Evolutionary conservation across 1,140 invertebrate genomes (phyloP).

Genomic region (Drosophila tristis): DNA sequence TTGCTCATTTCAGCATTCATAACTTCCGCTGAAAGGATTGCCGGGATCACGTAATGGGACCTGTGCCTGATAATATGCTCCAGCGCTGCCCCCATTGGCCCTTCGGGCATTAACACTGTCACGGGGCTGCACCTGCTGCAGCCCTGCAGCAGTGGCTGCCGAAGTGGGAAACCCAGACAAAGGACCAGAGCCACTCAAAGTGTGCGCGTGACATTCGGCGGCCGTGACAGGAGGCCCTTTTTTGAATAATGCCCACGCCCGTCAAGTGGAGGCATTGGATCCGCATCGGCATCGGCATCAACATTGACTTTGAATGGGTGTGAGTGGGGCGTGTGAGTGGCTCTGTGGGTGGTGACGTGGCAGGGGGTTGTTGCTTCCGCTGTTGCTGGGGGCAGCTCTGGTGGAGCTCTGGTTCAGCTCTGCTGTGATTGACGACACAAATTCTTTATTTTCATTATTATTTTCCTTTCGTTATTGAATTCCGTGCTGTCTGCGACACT

Average conservation of each 20-base stretch:
- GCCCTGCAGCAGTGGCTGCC: conserved; percentile 10
- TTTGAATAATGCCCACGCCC: conserved; percentile 76
- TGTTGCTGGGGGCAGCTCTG: background rate
- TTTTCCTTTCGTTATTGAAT: conserved; percentile 53
- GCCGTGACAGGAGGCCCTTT: conserved; percentile 58
- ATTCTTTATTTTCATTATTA: conserved; percentile 59
- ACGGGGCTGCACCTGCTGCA: conserved; percentile 4
- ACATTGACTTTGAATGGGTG: background rate
- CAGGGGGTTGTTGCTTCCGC: conserved; percentile 20
- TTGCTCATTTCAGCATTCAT: conserved; percentile 60
- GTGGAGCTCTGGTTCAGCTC: too few species aligned
- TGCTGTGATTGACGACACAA: conserved; percentile 70
- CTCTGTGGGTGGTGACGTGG: background rate
- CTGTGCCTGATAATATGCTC: conserved; percentile 45
- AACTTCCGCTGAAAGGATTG: conserved; percentile 8
- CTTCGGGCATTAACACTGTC: conserved; percentile 40
- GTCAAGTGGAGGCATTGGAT: conserved; percentile 67
- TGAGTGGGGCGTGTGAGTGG: background rate
- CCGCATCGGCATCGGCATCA: conserved; percentile 27
- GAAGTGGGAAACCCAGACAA: conserved; percentile 12
- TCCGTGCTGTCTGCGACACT: conserved; percentile 34
- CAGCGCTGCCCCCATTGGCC: conserved; percentile 29
- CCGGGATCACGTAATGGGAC: conserved; percentile 40
- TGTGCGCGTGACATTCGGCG: conserved; percentile 75
- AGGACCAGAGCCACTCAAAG: conserved; percentile 59